Conservation (phyloP, 1,140 invertebrate genomes). For the Yoshiicerus persimilis region DNA sequence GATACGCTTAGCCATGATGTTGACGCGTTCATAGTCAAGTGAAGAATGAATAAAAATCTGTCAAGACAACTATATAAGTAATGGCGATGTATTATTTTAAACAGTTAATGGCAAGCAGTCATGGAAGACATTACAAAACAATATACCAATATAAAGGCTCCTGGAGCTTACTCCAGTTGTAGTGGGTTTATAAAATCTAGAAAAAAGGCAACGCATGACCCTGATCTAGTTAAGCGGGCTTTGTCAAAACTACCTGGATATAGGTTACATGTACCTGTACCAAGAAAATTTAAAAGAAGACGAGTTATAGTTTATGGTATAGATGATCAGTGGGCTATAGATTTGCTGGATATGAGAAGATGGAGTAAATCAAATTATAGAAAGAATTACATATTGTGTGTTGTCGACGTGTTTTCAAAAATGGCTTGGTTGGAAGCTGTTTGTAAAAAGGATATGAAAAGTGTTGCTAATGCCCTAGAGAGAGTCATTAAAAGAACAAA, state of each 20-base stretch:
- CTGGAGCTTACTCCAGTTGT: not conserved
- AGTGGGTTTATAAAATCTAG: not conserved
- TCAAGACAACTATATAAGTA: not conserved
- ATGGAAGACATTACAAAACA: not conserved
- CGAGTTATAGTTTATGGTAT: not conserved
- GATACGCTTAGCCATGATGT: not conserved
- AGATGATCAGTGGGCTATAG: constrained; percentile 16
- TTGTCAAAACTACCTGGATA: not conserved
- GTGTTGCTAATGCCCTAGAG: not conserved
- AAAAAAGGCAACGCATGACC: not conserved
- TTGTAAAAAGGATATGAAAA: not conserved
- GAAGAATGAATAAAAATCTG: not conserved
- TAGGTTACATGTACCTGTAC: not conserved
- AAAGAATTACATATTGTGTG: not conserved
- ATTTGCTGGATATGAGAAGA: constrained; percentile 3
- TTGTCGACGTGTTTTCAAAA: not conserved
- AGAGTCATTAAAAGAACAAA: not conserved
- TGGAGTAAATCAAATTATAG: constrained; percentile 1
- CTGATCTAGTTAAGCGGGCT: not conserved
- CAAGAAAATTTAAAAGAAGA: not conserved
- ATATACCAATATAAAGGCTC: not conserved
- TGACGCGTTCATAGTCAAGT: not conserved
- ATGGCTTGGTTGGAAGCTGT: not conserved
- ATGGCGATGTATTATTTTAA: not conserved
- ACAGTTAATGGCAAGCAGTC: not conserved